These are phyloP conservation scores for Deilephila elpenor DNA, from an alignment of 2,888 invertebrate species.

Conservation along the genomic window DNA sequence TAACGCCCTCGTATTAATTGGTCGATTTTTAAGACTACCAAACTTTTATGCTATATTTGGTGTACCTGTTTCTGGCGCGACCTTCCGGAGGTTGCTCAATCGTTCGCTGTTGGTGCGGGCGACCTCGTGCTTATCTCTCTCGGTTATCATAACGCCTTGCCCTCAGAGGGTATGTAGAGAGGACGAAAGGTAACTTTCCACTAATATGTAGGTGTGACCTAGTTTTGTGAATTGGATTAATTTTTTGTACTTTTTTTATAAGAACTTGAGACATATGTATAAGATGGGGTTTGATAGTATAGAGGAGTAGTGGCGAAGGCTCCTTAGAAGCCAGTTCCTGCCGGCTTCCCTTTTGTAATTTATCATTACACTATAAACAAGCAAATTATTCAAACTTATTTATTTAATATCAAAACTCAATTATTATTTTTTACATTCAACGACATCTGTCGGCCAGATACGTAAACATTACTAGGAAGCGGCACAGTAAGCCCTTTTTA, in stretches of 20 bases:
- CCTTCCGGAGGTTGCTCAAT: slow-evolving; percentile 47
- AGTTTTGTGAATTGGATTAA: not conserved
- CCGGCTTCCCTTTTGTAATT: too few species aligned
- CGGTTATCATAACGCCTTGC: slow-evolving; percentile 21
- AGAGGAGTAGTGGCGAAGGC: too few species aligned
- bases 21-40: slow-evolving; percentile 14
- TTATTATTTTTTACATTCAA: too few species aligned
- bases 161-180: slow-evolving; percentile 4
- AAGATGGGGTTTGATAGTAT: too few species aligned
- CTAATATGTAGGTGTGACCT: not conserved
- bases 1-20: slow-evolving; percentile 25
- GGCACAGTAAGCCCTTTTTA: too few species aligned
- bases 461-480: too few species aligned
- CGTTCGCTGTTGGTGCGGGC: slow-evolving; percentile 38
- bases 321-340: too few species aligned
- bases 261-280: too few species aligned
- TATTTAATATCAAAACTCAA: too few species aligned
- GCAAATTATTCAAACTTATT: too few species aligned
- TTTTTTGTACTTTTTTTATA: not conserved
- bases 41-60: slow-evolving; percentile 31
- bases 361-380: too few species aligned
- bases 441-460: too few species aligned
- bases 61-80: slow-evolving; percentile 50
- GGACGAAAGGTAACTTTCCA: slow-evolving; percentile 5
- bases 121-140: slow-evolving; percentile 41